Conservation (phyloP, 1,140 invertebrate species). For the Lamellibrachia luymesi region DNA sequence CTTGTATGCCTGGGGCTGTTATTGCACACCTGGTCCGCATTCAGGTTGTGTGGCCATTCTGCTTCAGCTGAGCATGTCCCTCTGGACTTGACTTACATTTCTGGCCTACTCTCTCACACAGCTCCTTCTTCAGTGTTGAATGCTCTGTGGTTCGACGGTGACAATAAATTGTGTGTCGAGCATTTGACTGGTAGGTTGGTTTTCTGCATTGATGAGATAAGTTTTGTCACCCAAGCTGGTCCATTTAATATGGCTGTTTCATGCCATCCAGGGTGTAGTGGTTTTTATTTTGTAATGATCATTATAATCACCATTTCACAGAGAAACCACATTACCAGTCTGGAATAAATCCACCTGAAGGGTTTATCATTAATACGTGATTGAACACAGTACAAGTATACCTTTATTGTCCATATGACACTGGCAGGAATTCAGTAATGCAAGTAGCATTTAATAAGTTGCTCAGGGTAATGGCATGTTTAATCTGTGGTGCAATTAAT, state of each 20-base stretch:
- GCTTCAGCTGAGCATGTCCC: not conserved
- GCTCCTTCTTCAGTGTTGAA: not conserved
- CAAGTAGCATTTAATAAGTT: not conserved
- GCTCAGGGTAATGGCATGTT: not conserved
- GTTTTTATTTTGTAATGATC: not conserved
- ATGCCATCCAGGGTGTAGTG: too few relatives aligned
- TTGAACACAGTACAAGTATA: not conserved
- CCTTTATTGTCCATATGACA: not conserved
- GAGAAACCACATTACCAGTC: not conserved
- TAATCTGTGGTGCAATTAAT: not conserved
- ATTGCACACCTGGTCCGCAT: not conserved
- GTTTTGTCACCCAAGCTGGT: not conserved
- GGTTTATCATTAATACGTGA: not conserved
- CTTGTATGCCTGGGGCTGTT: not conserved
- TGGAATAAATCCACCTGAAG: not conserved
- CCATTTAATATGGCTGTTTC: not conserved
- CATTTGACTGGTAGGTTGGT: not conserved
- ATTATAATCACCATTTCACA: not conserved
- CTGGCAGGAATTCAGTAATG: not conserved
- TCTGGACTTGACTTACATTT: not conserved
- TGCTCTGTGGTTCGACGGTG: not conserved
- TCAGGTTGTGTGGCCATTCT: not conserved
- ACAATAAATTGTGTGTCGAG: not conserved
- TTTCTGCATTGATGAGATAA: not conserved
- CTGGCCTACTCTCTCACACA: not conserved